Evolutionary conservation across 2,888 invertebrate genomes (phyloP).

Genomic region (Syrista parreyssii): DNA sequence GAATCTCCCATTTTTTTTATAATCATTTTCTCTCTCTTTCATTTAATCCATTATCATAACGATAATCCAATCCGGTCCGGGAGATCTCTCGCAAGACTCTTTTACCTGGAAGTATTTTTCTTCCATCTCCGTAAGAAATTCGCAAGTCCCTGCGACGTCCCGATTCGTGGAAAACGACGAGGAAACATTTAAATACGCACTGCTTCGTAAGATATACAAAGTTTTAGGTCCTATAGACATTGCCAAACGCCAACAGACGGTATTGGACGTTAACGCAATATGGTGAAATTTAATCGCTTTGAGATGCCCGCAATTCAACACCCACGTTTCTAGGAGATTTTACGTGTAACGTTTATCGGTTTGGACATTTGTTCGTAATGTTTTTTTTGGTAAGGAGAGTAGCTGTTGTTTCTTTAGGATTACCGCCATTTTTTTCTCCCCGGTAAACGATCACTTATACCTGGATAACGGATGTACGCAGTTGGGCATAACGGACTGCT

Average conservation of each 20-base stretch:
- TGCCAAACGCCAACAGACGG: not conserved
- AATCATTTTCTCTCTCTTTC: not conserved
- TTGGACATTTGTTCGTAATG: not conserved
- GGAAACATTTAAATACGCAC: not conserved
- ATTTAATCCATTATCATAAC: not conserved
- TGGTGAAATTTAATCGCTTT: not conserved
- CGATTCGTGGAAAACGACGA: not conserved
- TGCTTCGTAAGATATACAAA: not conserved
- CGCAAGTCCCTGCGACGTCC: too few relatives aligned
- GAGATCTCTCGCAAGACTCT: not conserved
- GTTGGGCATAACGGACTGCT: not conserved
- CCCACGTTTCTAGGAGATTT: not conserved
- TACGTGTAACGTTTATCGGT: not conserved
- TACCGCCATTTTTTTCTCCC: not conserved
- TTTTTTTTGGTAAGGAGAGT: not conserved
- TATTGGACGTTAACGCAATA: not conserved
- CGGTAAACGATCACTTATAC: not conserved
- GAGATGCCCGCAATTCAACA: not conserved
- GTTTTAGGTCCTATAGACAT: not conserved
- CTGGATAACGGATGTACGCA: not conserved
- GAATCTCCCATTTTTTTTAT: not conserved
- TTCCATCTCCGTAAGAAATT: too few relatives aligned
- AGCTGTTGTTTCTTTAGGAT: not conserved
- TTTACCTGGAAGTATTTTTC: not conserved
- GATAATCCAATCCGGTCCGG: not conserved